phyloP scores from a whole-genome alignment of 2,888 invertebrate species.

The Apotomis turbidana region DNA sequence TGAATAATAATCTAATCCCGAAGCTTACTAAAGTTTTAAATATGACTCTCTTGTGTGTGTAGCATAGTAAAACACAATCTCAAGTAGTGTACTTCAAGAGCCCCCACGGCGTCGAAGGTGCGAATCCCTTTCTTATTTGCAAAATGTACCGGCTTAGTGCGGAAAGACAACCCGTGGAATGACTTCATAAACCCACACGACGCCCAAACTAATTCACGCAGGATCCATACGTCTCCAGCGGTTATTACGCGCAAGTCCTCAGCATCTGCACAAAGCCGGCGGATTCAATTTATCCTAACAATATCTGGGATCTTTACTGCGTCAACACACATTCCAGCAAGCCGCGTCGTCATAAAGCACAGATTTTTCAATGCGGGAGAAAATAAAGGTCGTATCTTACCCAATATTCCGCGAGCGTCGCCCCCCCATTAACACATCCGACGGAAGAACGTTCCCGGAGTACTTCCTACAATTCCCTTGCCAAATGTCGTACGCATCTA shows the following conservation, averaged over 20 bases:
- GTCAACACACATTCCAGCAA: conserved; percentile 30
- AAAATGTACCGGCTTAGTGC: conserved; percentile 8
- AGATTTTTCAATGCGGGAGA: conserved; percentile 54
- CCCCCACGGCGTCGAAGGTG: not conserved
- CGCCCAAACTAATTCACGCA: conserved; percentile 9
- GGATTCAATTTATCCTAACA: conserved; percentile 38
- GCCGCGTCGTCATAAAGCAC: conserved; percentile 43
- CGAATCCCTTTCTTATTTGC: conserved; percentile 2
- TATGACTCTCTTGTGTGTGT: not conserved
- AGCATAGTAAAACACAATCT: not conserved
- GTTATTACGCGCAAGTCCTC: not conserved
- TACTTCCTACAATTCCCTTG: conserved; percentile 55
- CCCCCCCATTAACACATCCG: conserved; percentile 56
- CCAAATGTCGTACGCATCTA: conserved; percentile 54
- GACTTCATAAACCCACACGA: conserved; percentile 4
- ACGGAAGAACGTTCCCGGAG: conserved; percentile 50
- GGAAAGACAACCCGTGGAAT: conserved; percentile 3
- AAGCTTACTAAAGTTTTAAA: no score
- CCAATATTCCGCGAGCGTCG: conserved; percentile 40
- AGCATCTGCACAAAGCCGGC: conserved; percentile 5
- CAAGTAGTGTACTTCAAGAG: not conserved
- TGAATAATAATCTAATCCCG: no score
- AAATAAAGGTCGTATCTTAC: conserved; percentile 52
- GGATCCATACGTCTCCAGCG: conserved; percentile 2
- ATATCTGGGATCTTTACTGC: conserved; percentile 32